Conservation (phyloP, 2,113 vertebrate species). For the Colistium nudipinnis region DNA sequence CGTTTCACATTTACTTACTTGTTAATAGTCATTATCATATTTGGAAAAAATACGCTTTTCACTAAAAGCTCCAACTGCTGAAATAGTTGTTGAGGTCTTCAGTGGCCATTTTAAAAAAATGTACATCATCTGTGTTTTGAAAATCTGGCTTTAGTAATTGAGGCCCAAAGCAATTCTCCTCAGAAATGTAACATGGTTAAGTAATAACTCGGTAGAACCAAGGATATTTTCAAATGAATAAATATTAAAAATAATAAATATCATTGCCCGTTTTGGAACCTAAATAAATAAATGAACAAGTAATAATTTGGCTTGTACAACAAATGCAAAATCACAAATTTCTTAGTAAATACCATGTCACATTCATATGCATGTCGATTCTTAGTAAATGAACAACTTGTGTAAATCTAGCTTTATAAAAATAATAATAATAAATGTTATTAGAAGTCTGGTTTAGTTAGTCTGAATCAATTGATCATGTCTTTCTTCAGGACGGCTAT, state of each 20-base stretch:
- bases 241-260: neutral
- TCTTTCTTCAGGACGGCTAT: too few relatives aligned
- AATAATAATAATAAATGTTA: too few relatives aligned
- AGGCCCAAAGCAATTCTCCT: neutral
- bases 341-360: conserved; percentile 19
- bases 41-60: conserved; percentile 12
- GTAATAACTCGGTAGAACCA: neutral
- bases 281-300: conserved; percentile 27
- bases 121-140: neutral
- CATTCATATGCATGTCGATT: conserved; percentile 12
- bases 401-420: conserved; percentile 5
- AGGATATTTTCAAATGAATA: neutral
- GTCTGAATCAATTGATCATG: too few relatives aligned
- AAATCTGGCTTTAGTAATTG: neutral
- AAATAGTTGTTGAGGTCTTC: neutral
- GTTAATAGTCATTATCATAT: conserved; percentile 1
- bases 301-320: conserved; percentile 15
- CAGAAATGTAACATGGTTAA: neutral
- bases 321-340: conserved; percentile 21
- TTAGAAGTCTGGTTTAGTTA: too few relatives aligned
- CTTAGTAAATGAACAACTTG: conserved; percentile 1
- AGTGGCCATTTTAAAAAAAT: neutral
- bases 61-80: conserved; percentile 35
- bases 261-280: neutral
- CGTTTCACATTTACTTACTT: neutral